Evolutionary conservation across 2,797 vertebrate genomes (phyloP), one percentile per base, ranked within the genome.

Genomic region (Syngnathus acus): DNA sequence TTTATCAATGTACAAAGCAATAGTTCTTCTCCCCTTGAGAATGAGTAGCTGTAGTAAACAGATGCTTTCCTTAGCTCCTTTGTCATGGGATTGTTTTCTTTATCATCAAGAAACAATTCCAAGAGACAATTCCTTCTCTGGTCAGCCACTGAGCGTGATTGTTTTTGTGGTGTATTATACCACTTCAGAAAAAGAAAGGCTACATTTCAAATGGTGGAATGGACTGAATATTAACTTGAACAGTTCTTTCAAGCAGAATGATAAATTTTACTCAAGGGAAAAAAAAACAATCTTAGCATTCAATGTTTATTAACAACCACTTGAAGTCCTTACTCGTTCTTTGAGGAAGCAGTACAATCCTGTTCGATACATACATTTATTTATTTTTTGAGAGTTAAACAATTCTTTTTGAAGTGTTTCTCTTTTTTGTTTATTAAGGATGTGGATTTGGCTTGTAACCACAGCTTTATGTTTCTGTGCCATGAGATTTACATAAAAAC

Each of bases 401-500:
- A 83, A 84, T 84, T 89, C 84, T 75, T 84, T 92, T 91, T 91
- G 88, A 91, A 92, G 90, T 90, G 86, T 47, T 19, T 47, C 17
- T 26, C 48, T 75, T 67, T 67, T 55, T 62, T 65, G 58, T 61
- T 72, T 73, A 86, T 80, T 63, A 75, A 79, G 75, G 77, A 88
- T 85, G 81, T 65, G 74, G 82, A 89, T 90, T 86, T 86, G 81
- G 82, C 82, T 90, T 81, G 83, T 88, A 88, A 89, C 87, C 84
- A 87, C 79, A 71, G 75, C 71, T 74, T 73, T 68, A 47, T 67
- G 40, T 71, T 88, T 85, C 81, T 84, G 79, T 83, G 79, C 84
- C 79, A 85, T 81, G 69, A 69, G 74, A 92, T 92, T 91, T 91
- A 89, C 92, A 93, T 92, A 91, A 91, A 90, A 89, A 84, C 78